A percentile compares a stretch with the other conserved stretches of the same genome.
Conservation (phyloP, 37 sponge, comb jelly and placozoan genomes). For the Crambe crambe region DNA sequence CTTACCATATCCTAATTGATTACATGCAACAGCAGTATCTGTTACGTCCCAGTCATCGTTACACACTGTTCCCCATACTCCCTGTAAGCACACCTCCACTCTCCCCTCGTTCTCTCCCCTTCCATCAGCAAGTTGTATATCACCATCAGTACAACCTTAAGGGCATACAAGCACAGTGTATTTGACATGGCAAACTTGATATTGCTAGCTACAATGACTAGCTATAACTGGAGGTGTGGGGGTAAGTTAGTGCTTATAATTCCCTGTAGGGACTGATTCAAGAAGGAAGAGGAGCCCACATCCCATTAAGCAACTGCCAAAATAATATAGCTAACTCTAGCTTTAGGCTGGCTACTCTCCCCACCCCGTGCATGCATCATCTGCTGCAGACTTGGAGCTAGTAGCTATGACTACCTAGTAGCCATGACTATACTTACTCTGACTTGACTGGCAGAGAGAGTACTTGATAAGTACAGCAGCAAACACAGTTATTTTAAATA, state of each 20-base stretch:
- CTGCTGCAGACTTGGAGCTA: too few species aligned
- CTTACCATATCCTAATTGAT: not conserved
- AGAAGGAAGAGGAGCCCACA: too few species aligned
- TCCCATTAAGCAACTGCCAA: too few species aligned
- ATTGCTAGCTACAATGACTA: not conserved
- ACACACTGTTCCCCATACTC: conserved; percentile 15
- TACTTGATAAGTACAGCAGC: not conserved
- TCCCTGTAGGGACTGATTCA: too few species aligned
- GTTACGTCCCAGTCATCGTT: not conserved
- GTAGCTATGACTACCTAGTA: too few species aligned
- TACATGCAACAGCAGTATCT: not conserved
- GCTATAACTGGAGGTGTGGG: too few species aligned
- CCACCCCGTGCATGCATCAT: too few species aligned
- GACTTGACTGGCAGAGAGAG: not conserved
- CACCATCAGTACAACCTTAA: not conserved
- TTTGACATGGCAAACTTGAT: too few species aligned
- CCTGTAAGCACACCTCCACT: not conserved
- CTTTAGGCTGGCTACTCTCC: too few species aligned
- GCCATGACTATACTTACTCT: not conserved
- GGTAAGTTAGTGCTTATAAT: too few species aligned
- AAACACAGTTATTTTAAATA: not conserved
- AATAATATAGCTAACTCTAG: too few species aligned
- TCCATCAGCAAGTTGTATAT: not conserved
- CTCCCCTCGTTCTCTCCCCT: not conserved
- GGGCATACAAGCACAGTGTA: too few species aligned